Evolutionary conservation across 2,797 vertebrate species (phyloP), one percentile per base, ranked within the genome.

Genomic region (Platyrinchus mystaceus): DNA sequence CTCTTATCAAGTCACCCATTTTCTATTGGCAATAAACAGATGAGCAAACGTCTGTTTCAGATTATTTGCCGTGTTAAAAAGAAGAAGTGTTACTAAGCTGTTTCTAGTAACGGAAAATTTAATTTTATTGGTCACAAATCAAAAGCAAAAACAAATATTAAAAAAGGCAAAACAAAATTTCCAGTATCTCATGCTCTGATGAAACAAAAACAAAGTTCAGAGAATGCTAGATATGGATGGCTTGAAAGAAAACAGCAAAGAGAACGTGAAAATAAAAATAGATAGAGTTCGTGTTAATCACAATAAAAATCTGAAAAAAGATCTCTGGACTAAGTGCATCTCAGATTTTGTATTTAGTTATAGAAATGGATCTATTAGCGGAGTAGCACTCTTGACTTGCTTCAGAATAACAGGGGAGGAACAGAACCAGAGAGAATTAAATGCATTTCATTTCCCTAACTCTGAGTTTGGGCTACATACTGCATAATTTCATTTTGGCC

Each of bases 101-200:
- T 49, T 78, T 68, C 10, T 70, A 34, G 52, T 66, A 64, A 52
- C 14, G 10, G 26, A 64, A 88, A 85, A 32, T 1, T 19, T 27
- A 2, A 41, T 78, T 70, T 75, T 80, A 30, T 78, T 46, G 18
- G 34, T 69, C 58, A 85, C 11, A 56, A 83, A 83, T 50, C 16
- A 85, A 63, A 84, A 94, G 2, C 22, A 76, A 90, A 87, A 82
- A 7, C 28, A 64, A 50, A 7, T 46, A 64, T 34, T 77, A 52
- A 64, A 84, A 71, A 39, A 58, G 18, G 32, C 59, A 32, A 73
- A 96, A 49, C 26, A 71, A 43, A 44, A 49, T 28, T 90, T 88
- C 15, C 12, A 52, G 12, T 37, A 60, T 52, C 8, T 14, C 14
- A 28, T 47, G 28, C 12, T 58, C 34, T 43, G 41, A 69, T 66